Evolutionary conservation across 2,113 vertebrate species (phyloP).

Genomic region (Cyanocitta stelleri): DNA sequence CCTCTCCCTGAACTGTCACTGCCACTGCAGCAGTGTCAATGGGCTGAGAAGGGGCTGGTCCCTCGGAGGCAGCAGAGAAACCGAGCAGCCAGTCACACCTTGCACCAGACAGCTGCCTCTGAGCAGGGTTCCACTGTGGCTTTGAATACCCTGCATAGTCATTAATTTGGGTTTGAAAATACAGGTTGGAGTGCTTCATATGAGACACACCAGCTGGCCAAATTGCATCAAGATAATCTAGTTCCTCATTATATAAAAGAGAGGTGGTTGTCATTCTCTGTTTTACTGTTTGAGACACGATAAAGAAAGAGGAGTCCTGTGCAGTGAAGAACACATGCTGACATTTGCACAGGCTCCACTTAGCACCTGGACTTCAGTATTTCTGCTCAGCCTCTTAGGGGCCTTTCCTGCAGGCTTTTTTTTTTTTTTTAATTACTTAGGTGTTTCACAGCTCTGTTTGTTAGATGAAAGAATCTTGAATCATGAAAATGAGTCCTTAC

Average conservation of each 20-base stretch:
- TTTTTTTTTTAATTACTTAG: background rate
- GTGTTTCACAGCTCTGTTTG: background rate
- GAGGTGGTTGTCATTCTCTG: background rate
- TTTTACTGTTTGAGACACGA: background rate
- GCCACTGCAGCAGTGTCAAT: rapidly evolving
- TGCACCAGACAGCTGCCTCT: background rate
- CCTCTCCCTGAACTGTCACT: background rate
- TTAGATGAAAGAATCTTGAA: background rate
- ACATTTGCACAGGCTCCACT: background rate
- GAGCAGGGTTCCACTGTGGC: background rate
- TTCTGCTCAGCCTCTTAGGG: background rate
- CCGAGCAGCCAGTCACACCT: background rate
- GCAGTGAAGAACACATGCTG: background rate
- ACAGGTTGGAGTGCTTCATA: background rate
- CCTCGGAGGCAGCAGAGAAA: background rate
- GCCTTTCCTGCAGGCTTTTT: background rate
- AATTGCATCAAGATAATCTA: background rate
- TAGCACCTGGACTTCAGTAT: background rate
- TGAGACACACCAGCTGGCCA: background rate
- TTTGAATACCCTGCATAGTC: background rate
- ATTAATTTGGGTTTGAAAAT: background rate
- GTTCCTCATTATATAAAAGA: background rate
- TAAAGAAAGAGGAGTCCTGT: background rate
- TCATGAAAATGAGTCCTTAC: background rate
- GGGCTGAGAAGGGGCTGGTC: background rate